Percentiles rank a stretch among this genome's conserved stretches.
These are phyloP conservation scores for Stenurella melanura DNA, from an alignment of 2,888 invertebrate genomes.

Conservation along the genomic window DNA sequence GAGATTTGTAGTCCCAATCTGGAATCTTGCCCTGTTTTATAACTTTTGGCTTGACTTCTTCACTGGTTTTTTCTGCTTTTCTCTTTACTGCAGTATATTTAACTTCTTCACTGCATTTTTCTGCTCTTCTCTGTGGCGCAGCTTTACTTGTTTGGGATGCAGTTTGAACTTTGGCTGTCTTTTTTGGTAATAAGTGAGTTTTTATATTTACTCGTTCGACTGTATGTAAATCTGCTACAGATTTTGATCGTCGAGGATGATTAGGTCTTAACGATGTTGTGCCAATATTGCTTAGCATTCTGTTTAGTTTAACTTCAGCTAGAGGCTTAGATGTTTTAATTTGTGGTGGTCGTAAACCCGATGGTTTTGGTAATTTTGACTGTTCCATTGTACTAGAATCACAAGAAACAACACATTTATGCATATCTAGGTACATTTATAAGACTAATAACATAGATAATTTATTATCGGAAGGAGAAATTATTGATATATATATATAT, in stretches of 20 bases:
- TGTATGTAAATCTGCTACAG: background rate
- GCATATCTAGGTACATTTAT: too few species aligned
- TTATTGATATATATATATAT: too few species aligned
- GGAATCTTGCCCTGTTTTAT: background rate
- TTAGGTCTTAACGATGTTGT: background rate
- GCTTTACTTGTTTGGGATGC: background rate
- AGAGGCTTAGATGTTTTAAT: background rate
- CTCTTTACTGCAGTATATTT: background rate
- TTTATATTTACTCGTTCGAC: too few species aligned
- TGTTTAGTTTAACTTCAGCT: background rate
- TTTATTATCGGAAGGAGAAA: too few species aligned
- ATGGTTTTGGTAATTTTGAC: background rate
- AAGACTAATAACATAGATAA: too few species aligned
- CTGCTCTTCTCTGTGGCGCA: background rate
- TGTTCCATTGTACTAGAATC: too few species aligned
- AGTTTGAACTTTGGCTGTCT: background rate
- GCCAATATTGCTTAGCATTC: background rate
- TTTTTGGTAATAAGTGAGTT: too few species aligned
- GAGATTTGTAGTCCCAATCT: background rate
- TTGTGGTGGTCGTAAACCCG: background rate
- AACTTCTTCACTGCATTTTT: background rate
- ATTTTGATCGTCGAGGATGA: background rate
- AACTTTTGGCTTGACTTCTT: background rate
- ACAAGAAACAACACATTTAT: too few species aligned
- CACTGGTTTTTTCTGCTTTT: background rate